Evolutionary conservation across 2,797 vertebrate genomes (phyloP).

Genomic region (Emydoidea blandingii): DNA sequence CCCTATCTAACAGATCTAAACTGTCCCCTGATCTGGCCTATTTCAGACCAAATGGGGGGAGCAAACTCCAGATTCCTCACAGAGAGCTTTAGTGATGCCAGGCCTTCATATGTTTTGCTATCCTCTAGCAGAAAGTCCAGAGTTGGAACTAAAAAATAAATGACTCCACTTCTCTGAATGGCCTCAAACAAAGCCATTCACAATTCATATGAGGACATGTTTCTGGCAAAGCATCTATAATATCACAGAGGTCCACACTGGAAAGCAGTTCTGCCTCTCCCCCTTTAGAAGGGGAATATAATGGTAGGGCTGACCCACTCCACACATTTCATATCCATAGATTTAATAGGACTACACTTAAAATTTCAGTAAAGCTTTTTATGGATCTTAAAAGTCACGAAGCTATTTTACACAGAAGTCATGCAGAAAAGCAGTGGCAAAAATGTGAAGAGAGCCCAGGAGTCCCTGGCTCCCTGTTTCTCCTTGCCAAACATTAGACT

Average conservation of each 20-base stretch:
- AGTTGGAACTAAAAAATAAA: not conserved
- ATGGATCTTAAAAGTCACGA: not conserved
- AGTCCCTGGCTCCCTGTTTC: too few relatives aligned
- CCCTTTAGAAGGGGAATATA: not conserved
- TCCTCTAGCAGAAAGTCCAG: not conserved
- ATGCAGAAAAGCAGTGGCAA: not conserved
- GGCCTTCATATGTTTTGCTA: not conserved
- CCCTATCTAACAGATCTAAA: not conserved
- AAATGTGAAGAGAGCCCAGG: not conserved
- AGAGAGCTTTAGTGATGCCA: not conserved
- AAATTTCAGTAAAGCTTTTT: not conserved
- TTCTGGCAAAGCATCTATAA: not conserved
- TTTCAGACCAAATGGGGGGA: not conserved
- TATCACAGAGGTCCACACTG: not conserved
- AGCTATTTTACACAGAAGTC: not conserved
- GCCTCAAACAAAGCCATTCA: not conserved
- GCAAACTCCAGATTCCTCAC: not conserved
- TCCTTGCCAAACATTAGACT: not conserved
- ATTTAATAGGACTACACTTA: not conserved
- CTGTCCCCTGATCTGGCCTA: not conserved
- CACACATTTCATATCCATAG: not conserved
- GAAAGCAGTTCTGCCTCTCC: not conserved
- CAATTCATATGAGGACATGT: not conserved
- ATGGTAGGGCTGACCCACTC: not conserved
- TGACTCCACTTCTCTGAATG: not conserved